Conservation (phyloP, 2,797 vertebrate species). For the Thaleichthys pacificus region DNA sequence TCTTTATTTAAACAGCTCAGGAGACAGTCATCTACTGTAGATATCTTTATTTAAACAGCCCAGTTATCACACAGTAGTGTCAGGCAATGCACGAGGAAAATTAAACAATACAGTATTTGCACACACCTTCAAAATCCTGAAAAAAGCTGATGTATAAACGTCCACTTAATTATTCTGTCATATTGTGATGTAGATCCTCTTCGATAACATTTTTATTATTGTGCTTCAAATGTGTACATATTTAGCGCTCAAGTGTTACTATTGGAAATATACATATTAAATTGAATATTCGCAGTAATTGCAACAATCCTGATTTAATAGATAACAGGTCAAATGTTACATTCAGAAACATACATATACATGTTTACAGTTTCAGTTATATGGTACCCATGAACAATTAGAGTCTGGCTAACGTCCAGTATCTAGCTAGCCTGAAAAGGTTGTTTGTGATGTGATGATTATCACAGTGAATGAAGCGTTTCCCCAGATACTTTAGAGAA, state of each 20-base stretch:
- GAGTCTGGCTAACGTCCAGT: background rate
- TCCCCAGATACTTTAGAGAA: background rate
- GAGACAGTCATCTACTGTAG: slow-evolving; percentile 16
- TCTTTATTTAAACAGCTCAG: slow-evolving; percentile 63
- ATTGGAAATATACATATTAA: slow-evolving; percentile 5
- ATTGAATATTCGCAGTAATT: slow-evolving; percentile 3
- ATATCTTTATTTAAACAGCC: slow-evolving; percentile 65
- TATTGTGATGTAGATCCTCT: slow-evolving; percentile 13
- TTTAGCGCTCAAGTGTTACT: background rate
- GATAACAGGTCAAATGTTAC: slow-evolving; percentile 17
- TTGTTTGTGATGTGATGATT: background rate
- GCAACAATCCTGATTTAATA: slow-evolving; percentile 1
- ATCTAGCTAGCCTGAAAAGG: background rate
- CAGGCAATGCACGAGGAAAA: slow-evolving; percentile 49
- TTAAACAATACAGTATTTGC: slow-evolving; percentile 36
- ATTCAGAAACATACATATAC: no score
- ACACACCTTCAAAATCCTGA: slow-evolving; percentile 31
- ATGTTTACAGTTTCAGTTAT: background rate
- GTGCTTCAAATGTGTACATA: no score
- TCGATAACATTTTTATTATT: slow-evolving; percentile 44
- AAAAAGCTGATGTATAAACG: slow-evolving; percentile 40
- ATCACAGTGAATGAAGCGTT: background rate
- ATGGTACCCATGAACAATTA: background rate
- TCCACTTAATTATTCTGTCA: slow-evolving; percentile 25
- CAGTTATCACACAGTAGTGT: slow-evolving; percentile 49